Evolutionary conservation across 2,113 vertebrate genomes (phyloP), one percentile per base, ranked within the genome.

Genomic region (Microcebus murinus): DNA sequence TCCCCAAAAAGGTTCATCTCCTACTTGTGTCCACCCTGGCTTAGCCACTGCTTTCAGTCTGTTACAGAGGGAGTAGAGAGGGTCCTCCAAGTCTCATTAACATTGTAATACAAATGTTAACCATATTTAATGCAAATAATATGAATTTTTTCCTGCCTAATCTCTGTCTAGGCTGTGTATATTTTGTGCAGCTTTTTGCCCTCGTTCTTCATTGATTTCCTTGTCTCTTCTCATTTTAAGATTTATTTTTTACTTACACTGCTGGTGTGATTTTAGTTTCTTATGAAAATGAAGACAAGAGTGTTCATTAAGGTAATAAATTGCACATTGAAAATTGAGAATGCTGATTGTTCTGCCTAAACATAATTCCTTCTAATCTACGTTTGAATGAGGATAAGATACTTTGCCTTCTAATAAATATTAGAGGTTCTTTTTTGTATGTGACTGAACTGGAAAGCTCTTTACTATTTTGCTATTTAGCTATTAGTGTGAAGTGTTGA

Each of bases 401-500:
- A 18, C 42, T 52, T 80, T 76, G 57, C 63, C 14, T 94, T 68
- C 31, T 63, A 1, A 45, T 65, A 63, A 63, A 63, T 94, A 21
- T 63, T 86, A 63, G 48, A 59, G 42, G 48, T 93, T 90, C 63
- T 84, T 87, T 68, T 79, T 34, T 67, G 34, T 21, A n/a, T 52
- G 9, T 88, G 42, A 90, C 45, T 59, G 10, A 92, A 25, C 80
- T 71, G 14, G 55, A 48, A 17, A 9, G 20, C 36, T 70, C 23
- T 77, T 76, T 63, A 36, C 6, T 92, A 11, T 86, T 95, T 65
- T 57, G 10, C 39, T 90, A 9, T 87, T 84, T 91, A 84, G n/a
- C 82, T 95, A 2, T 92, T 94, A 70, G 31, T 95, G 42, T 89
- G 45, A 92, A 80, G 6, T 11, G n/a, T 52, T 96, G 50, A 90